A percentile compares a stretch with the other conserved stretches of the same genome.
Evolutionary conservation across 2,113 vertebrate genomes (phyloP).

Genomic region (Cyprinodon variegatus): DNA sequence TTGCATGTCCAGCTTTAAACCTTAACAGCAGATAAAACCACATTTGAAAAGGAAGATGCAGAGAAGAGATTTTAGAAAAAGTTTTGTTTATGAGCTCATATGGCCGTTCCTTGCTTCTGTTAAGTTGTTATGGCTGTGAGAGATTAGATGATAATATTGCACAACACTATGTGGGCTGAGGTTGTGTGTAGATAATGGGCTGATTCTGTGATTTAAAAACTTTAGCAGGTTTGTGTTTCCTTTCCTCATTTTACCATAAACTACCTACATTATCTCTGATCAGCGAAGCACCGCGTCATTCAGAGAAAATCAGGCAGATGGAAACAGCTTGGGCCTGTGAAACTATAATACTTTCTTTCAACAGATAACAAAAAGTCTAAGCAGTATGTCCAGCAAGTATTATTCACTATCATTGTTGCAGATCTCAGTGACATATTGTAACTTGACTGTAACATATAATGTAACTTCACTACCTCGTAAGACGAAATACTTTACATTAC

Average conservation of each 20-base stretch:
- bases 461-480: too few species aligned
- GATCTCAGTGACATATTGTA: too few species aligned
- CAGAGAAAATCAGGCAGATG: slow-evolving; percentile 56
- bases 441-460: too few species aligned
- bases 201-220: slow-evolving; percentile 13
- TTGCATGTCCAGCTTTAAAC: slow-evolving; percentile 1
- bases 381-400: slow-evolving; percentile 15
- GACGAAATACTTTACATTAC: too few species aligned
- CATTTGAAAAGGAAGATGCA: neutral
- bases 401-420: too few species aligned
- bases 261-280: slow-evolving; percentile 27
- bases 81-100: slow-evolving; percentile 24
- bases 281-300: slow-evolving; percentile 43
- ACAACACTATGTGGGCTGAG: neutral
- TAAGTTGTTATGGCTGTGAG: slow-evolving; percentile 16
- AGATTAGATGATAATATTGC: slow-evolving; percentile 7
- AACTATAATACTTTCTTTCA: slow-evolving; percentile 41
- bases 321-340: slow-evolving; percentile 49
- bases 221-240: neutral
- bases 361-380: slow-evolving; percentile 35
- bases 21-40: neutral
- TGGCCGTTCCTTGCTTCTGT: slow-evolving; percentile 36
- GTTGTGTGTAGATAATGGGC: neutral
- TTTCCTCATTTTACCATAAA: slow-evolving; percentile 2
- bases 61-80: neutral